A percentile compares a stretch with the other conserved stretches of the same genome.
Conservation (phyloP, 2,888 invertebrate species). For the Yponomeuta cagnagella region DNA sequence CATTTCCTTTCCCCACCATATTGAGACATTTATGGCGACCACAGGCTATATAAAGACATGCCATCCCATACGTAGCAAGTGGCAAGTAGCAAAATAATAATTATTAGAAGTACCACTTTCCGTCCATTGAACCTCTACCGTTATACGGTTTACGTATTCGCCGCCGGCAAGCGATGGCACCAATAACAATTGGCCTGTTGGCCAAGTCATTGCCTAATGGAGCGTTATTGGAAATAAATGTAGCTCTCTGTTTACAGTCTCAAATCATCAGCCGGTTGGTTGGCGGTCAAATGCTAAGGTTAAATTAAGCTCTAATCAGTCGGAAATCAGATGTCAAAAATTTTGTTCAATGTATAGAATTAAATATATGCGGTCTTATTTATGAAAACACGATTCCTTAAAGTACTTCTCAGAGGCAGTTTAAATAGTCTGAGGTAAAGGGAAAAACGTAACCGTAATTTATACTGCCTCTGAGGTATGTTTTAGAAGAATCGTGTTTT, state of each 20-base stretch:
- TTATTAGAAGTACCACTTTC: conserved; percentile 64
- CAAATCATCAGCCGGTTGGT: too few species aligned
- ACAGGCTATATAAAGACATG: conserved; percentile 25
- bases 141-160: conserved; percentile 66
- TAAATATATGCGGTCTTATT: too few species aligned
- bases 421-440: too few species aligned
- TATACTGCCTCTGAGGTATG: too few species aligned
- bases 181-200: conserved; percentile 49
- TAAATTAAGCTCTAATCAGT: too few species aligned
- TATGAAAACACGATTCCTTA: too few species aligned
- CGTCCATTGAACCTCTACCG: conserved; percentile 70
- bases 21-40: conserved; percentile 29
- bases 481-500: too few species aligned
- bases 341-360: too few species aligned
- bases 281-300: too few species aligned
- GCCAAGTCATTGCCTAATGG: conserved; percentile 36
- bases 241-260: background rate
- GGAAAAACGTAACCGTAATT: too few species aligned
- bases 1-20: conserved; percentile 8
- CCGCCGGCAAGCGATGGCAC: conserved; percentile 52
- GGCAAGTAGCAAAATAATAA: conserved; percentile 55
- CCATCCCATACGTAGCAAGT: conserved; percentile 59
- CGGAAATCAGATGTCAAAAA: too few species aligned
- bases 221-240: background rate
- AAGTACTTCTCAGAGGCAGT: too few species aligned